Evolutionary conservation across 2,888 invertebrate genomes (phyloP), one percentile per base, ranked within the genome.

Genomic region (Drosophila longiperda): DNA sequence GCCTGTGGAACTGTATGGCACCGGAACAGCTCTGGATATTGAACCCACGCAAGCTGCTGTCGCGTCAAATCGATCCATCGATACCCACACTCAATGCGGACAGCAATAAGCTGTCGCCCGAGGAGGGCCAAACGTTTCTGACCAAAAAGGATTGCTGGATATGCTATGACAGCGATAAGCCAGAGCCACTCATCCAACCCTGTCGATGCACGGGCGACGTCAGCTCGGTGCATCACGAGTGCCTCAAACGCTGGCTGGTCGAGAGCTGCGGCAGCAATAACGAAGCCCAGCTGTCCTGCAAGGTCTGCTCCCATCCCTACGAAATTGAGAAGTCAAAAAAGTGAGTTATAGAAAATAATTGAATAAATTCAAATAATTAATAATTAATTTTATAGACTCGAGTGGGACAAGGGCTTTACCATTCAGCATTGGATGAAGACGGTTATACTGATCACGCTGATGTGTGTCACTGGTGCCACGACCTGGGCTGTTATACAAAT

Each of bases 1-100:
- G 98, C 61, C 94, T 98, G 81, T 98, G 98, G 98, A 98, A 98
- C 94, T 98, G 97, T 82, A 97, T 98, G 95, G 97, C 97, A 92
- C 98, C 98, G 57, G 97, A 98, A 92, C 96, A 97, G 93, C 94
- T 98, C 75, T 98, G 98, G 98, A 96, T 98, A 85, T 94, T 98
- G 81, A 98, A 98, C 94, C 98, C 98, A 45, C 95, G 97, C 84
- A 96, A 97, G 91, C 94, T 98, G 90, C 94, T 98, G 57, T 96
- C 96, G 67, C 93, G 95, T 78, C 94, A 95, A 93, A 94, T 95
- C 91, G 95, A 95, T 82, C 93, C 94, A 11, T 91, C 93, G 29
- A 94, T 95, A 61, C 93, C 94, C 15, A 91, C 91, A 7, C 90
- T 92, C 38, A 91, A 93, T 76, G 88, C 91, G 6, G 93, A 93